These are phyloP conservation scores for Halictus rubicundus DNA, from an alignment of 1,140 invertebrate genomes.

Conservation along the genomic window DNA sequence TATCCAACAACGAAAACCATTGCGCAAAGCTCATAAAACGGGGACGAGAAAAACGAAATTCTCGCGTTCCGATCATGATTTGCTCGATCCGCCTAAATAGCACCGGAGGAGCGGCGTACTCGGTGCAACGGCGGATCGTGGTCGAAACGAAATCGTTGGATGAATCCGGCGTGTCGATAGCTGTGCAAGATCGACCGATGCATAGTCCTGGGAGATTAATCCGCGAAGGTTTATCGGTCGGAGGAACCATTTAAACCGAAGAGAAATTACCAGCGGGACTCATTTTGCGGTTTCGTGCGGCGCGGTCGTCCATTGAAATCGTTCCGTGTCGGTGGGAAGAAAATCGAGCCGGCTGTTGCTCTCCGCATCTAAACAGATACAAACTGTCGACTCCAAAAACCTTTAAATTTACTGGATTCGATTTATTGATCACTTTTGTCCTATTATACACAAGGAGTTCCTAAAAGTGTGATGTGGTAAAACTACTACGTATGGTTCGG, in stretches of 20 bases:
- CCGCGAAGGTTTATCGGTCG: constrained; percentile 2
- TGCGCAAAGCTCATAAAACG: neutral
- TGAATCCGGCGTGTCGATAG: neutral
- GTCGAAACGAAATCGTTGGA: too few species aligned
- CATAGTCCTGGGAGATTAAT: neutral
- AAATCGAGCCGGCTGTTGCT: neutral
- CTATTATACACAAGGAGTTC: too few species aligned
- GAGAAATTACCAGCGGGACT: neutral
- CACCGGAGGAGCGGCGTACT: too few species aligned
- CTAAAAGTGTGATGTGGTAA: too few species aligned
- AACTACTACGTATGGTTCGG: too few species aligned
- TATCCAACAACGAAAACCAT: neutral
- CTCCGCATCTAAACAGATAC: too few species aligned
- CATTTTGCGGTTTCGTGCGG: neutral
- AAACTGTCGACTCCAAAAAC: too few species aligned
- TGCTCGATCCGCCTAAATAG: too few species aligned
- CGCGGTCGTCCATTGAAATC: neutral
- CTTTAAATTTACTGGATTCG: too few species aligned
- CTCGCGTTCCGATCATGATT: neutral
- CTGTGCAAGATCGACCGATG: neutral
- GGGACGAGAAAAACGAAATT: neutral
- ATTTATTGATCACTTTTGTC: too few species aligned
- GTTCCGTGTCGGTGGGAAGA: neutral
- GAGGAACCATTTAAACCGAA: neutral
- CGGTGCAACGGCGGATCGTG: too few species aligned